Percentiles rank a stretch among this genome's conserved stretches.
Evolutionary conservation across 2,888 invertebrate species (phyloP).

Genomic region (Drosophila sordidula): DNA sequence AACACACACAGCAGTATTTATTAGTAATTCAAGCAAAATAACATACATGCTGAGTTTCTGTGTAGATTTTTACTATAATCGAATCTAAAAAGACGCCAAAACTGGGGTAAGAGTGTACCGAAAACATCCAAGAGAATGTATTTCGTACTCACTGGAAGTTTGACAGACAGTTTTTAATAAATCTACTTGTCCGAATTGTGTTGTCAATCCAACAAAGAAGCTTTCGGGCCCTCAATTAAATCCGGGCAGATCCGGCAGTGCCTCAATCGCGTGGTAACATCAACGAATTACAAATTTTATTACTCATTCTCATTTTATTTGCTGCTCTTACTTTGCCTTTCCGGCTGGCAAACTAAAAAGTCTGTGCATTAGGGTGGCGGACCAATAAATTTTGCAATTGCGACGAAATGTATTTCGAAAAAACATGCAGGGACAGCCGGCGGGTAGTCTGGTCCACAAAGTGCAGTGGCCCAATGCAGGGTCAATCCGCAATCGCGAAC

Average conservation of each 20-base stretch:
- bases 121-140: too few relatives aligned
- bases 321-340: slow-evolving; percentile 4
- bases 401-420: slow-evolving; percentile 17
- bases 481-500: slow-evolving; percentile 42
- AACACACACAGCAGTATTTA: slow-evolving; percentile 19
- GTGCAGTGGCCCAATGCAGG: slow-evolving; percentile 71
- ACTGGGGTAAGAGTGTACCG: too few relatives aligned
- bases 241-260: slow-evolving; percentile 19
- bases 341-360: slow-evolving; percentile 47
- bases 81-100: too few relatives aligned
- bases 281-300: slow-evolving; percentile 63
- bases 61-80: too few relatives aligned
- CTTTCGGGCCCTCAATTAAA: slow-evolving; percentile 15
- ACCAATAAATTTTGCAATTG: slow-evolving; percentile 66
- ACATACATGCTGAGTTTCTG: too few relatives aligned
- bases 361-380: slow-evolving; percentile 62
- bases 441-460: slow-evolving; percentile 33
- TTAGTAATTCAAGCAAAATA: too few relatives aligned
- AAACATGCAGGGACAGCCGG: neutral
- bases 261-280: slow-evolving; percentile 70
- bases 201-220: slow-evolving; percentile 11
- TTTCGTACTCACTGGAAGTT: too few relatives aligned
- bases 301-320: slow-evolving; percentile 60
- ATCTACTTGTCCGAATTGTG: neutral
- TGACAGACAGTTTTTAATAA: too few relatives aligned